phyloP scores from a whole-genome alignment of 2,797 vertebrate genomes.

The Pelobates cultripes region DNA sequence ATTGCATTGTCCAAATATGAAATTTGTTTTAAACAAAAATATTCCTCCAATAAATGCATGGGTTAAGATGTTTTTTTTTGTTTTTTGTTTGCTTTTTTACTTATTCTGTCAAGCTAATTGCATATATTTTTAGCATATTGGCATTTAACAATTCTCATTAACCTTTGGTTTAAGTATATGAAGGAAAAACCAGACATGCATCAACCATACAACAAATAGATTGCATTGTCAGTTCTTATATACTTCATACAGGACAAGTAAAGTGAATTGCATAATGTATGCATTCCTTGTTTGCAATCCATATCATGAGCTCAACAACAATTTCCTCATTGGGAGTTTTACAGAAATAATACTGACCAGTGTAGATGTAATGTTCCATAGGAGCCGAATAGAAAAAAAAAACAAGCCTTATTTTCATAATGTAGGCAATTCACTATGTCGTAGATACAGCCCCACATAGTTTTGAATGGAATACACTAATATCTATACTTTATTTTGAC shows the following conservation, averaged over 20 bases:
- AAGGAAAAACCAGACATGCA: background rate
- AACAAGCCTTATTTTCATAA: too few species aligned
- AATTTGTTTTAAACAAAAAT: too few species aligned
- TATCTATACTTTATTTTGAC: too few species aligned
- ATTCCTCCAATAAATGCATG: too few species aligned
- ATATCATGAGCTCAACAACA: background rate
- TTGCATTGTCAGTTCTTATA: background rate
- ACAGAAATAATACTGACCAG: background rate
- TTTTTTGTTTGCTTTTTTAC: too few species aligned
- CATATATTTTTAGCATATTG: too few species aligned
- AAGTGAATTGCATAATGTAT: background rate
- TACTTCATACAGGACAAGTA: background rate
- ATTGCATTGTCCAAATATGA: too few species aligned
- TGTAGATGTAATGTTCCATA: background rate
- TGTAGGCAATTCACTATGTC: too few species aligned
- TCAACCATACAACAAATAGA: background rate
- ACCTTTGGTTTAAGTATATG: background rate
- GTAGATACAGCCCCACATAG: too few species aligned
- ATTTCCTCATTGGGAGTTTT: background rate
- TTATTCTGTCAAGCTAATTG: too few species aligned
- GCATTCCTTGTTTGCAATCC: background rate
- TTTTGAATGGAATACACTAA: too few species aligned
- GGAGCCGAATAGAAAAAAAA: background rate
- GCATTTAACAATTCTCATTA: background rate
- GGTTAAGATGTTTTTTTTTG: too few species aligned